These are phyloP conservation scores for Chrysochloris asiatica DNA, from an alignment of 2,113 vertebrate species.

Conservation along the genomic window DNA sequence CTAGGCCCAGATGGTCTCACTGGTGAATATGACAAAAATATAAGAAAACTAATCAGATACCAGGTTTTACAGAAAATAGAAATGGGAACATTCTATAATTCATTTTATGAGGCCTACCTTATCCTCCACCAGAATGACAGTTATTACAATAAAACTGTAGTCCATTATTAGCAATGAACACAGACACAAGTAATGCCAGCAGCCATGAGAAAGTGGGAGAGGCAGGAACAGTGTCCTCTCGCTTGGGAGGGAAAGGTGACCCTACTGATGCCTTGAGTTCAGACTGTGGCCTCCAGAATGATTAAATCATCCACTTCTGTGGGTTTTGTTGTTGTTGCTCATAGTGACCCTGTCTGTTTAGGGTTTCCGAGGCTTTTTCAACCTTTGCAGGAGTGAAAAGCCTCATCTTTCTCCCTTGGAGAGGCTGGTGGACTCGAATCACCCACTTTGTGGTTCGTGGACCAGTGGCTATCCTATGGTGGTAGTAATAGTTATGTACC, in stretches of 20 bases:
- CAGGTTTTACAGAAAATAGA: conserved; percentile 7
- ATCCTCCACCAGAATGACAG: not conserved
- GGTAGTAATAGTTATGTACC: no score
- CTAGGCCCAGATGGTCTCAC: not conserved
- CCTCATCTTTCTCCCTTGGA: no score
- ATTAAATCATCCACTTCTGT: not conserved
- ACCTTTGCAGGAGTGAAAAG: no score
- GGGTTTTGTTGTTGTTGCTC: no score
- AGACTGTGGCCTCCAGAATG: not conserved
- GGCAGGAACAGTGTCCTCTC: no score
- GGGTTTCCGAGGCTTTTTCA: no score
- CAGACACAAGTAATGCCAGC: not conserved
- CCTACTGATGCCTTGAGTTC: not conserved
- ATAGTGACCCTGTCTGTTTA: no score
- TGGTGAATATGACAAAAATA: conserved; percentile 9
- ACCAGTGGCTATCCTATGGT: no score
- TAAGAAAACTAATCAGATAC: not conserved
- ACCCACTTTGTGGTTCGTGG: no score
- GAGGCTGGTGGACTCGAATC: no score
- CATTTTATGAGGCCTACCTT: not conserved
- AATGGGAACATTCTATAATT: not conserved
- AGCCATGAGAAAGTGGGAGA: not conserved
- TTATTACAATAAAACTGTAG: not conserved
- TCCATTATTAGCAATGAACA: not conserved
- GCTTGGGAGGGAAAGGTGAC: not conserved